Conservation (phyloP, 35 echinoderm and acorn worm genomes). For the Strongylocentrotus purpuratus region DNA sequence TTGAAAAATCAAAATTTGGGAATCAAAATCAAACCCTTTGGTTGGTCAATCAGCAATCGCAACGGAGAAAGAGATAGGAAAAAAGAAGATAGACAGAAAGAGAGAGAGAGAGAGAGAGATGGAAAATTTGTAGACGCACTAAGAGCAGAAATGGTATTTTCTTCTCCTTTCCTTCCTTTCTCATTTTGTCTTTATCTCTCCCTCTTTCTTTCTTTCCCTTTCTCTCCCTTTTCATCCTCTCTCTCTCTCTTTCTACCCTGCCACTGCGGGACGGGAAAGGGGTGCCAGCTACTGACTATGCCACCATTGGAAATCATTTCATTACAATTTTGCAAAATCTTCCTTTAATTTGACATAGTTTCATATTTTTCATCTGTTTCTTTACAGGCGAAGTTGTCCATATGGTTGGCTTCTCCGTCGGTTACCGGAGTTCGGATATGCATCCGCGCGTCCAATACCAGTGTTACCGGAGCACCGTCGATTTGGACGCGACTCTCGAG, state of each 20-base stretch:
- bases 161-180: neutral
- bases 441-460: neutral
- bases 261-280: too few relatives aligned
- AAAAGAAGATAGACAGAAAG: too few relatives aligned
- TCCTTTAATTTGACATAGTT: neutral
- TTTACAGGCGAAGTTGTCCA: constrained; percentile 33
- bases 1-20: too few relatives aligned
- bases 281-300: too few relatives aligned
- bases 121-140: too few relatives aligned
- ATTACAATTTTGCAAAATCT: neutral
- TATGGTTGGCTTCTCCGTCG: neutral
- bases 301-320: too few relatives aligned
- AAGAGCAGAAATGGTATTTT: neutral
- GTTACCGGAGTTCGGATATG: neutral
- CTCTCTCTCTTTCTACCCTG: neutral
- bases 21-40: too few relatives aligned
- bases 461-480: constrained; percentile 4
- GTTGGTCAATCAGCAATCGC: too few relatives aligned
- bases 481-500: neutral
- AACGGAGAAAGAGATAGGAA: too few relatives aligned
- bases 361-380: neutral
- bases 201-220: neutral
- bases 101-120: too few relatives aligned
- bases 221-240: neutral
- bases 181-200: neutral